Evolutionary conservation across 2,888 invertebrate genomes (phyloP).

Genomic region (Macroteleia sp.): DNA sequence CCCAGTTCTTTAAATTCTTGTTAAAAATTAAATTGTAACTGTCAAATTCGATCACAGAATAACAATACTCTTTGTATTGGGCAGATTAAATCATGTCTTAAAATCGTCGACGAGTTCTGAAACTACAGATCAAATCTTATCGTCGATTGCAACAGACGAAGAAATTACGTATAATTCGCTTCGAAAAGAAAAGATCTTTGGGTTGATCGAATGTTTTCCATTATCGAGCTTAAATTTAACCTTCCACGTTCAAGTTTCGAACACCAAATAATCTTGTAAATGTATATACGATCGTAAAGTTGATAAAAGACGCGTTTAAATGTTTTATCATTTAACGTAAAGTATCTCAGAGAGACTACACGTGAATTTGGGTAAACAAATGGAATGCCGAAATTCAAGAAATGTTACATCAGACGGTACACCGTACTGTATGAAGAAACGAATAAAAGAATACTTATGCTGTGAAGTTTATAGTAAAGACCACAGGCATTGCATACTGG

Average conservation of each 20-base stretch:
- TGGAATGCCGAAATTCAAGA: constrained; percentile 1
- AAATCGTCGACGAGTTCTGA: constrained; percentile 14
- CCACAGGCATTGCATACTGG: constrained; percentile 99
- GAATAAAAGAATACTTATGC: constrained; percentile 72
- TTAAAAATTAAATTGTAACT: too few relatives aligned
- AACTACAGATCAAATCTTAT: constrained; percentile 23
- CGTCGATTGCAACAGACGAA: too few relatives aligned
- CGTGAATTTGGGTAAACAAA: constrained; percentile 35
- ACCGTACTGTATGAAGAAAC: too few relatives aligned
- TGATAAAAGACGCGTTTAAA: constrained; percentile 32
- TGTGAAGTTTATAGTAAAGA: constrained; percentile 95
- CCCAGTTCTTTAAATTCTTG: too few relatives aligned
- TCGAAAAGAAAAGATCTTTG: too few relatives aligned
- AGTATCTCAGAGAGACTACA: constrained; percentile 17
- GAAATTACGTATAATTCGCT: too few relatives aligned
- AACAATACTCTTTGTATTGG: not conserved
- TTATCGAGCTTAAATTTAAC: too few relatives aligned
- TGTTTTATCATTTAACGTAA: constrained; percentile 32
- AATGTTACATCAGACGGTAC: constrained; percentile 40
- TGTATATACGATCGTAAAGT: constrained; percentile 17
- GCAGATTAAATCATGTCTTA: constrained; percentile 29
- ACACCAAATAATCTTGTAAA: not conserved
- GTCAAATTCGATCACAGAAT: not conserved
- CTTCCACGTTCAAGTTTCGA: constrained; percentile 20
- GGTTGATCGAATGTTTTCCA: too few relatives aligned